phyloP scores from a whole-genome alignment of 2,888 invertebrate genomes.

The Syrphus vitripennis region DNA sequence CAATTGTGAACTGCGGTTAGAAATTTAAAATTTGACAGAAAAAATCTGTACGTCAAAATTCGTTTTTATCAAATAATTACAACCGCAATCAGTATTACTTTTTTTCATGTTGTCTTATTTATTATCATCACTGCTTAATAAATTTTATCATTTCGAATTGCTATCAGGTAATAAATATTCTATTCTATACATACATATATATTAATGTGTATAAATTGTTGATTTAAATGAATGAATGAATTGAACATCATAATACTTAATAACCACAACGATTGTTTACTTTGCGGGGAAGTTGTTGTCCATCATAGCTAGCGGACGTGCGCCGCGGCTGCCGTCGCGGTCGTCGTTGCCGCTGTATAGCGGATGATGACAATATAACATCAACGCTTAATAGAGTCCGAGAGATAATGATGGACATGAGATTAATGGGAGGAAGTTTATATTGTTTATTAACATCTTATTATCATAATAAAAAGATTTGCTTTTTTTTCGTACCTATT shows the following conservation, averaged over 20 bases:
- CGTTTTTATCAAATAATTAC: background rate
- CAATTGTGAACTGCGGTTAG: background rate
- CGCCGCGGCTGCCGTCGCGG: background rate
- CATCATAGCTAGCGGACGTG: constrained; percentile 26
- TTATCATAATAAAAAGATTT: constrained; percentile 59
- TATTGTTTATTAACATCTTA: constrained; percentile 41
- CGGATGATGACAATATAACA: constrained; percentile 7
- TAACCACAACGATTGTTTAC: constrained; percentile 36
- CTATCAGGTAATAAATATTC: constrained; percentile 51
- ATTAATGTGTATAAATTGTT: too few species aligned
- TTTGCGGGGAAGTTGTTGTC: constrained; percentile 29
- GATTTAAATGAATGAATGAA: constrained; percentile 51
- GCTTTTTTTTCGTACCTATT: constrained; percentile 1
- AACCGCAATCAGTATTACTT: constrained; percentile 11
- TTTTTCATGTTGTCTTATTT: background rate
- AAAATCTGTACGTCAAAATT: background rate
- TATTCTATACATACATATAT: too few species aligned
- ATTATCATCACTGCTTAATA: background rate
- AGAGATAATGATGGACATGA: constrained; percentile 42
- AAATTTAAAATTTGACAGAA: background rate
- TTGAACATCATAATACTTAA: constrained; percentile 27
- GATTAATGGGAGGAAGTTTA: constrained; percentile 56
- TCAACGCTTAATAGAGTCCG: constrained; percentile 2
- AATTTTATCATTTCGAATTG: constrained; percentile 35
- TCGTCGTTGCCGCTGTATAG: background rate